These are phyloP conservation scores for Microcebus murinus DNA, from an alignment of 2,113 vertebrate genomes.

Conservation along the genomic window DNA sequence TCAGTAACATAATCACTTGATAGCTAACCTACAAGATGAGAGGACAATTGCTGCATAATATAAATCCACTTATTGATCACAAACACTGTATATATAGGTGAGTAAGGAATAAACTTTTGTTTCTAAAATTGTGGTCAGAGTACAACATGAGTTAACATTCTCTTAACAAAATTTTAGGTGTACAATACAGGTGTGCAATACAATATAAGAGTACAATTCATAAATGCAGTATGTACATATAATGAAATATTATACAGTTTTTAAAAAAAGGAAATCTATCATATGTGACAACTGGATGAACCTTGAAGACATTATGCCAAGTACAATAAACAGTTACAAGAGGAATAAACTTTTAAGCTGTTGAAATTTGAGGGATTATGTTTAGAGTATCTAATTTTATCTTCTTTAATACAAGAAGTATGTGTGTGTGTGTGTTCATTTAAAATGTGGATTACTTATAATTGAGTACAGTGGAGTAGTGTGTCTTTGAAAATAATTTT, in stretches of 20 bases:
- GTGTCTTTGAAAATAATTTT: slow-evolving; percentile 24
- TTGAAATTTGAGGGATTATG: background rate
- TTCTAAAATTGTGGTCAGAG: background rate
- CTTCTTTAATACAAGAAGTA: background rate
- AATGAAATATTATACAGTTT: background rate
- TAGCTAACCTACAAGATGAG: background rate
- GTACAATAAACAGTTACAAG: background rate
- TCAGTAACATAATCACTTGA: background rate
- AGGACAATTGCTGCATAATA: background rate
- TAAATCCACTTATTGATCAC: background rate
- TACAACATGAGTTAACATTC: background rate
- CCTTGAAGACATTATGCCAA: background rate
- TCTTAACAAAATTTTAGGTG: background rate
- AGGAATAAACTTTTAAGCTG: background rate
- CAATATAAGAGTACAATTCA: too few relatives aligned
- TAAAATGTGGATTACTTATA: background rate
- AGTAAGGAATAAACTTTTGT: background rate
- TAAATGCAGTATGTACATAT: background rate
- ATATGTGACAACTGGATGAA: background rate
- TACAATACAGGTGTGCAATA: too few relatives aligned
- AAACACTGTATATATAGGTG: background rate
- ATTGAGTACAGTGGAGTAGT: background rate
- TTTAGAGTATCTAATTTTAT: background rate
- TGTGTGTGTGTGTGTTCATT: background rate
- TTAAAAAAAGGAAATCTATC: background rate